phyloP scores from a whole-genome alignment of 2,113 vertebrate species.

The Pterocles burchelli region DNA sequence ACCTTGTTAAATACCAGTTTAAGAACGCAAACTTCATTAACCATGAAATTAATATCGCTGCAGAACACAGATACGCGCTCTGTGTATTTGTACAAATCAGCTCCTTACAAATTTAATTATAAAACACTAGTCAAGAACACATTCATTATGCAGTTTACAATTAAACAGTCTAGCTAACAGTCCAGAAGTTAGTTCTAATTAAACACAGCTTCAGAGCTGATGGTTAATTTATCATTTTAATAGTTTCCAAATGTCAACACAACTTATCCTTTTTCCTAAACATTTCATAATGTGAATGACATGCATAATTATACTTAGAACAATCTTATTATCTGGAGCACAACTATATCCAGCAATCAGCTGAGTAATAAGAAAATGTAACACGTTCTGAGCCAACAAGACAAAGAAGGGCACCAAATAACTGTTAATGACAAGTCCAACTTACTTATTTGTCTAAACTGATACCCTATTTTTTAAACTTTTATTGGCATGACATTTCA shows the following conservation, averaged over 20 bases:
- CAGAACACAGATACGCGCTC: neutral
- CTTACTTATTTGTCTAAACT: neutral
- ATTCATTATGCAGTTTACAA: neutral
- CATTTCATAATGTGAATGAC: slow-evolving; percentile 28
- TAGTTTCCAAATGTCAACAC: slow-evolving; percentile 13
- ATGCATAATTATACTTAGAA: slow-evolving; percentile 3
- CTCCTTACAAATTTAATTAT: slow-evolving; percentile 30
- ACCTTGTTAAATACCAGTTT: slow-evolving; percentile 31
- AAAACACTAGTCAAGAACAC: neutral
- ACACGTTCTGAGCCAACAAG: neutral
- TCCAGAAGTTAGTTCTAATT: slow-evolving; percentile 40
- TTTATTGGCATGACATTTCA: neutral
- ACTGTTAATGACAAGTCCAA: neutral
- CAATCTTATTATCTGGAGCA: slow-evolving; percentile 27
- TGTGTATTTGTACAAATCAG: neutral
- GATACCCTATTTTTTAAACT: neutral
- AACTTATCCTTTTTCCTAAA: slow-evolving; percentile 20
- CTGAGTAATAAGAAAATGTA: neutral
- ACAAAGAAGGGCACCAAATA: neutral
- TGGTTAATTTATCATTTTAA: slow-evolving; percentile 34
- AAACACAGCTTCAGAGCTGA: slow-evolving; percentile 10
- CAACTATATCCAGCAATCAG: slow-evolving; percentile 4
- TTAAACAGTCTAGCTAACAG: slow-evolving; percentile 9
- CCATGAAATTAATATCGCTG: slow-evolving; percentile 52
- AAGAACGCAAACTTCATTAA: slow-evolving; percentile 49